Evolutionary conservation across 2,888 invertebrate species (phyloP).

Genomic region (Catocala nupta): DNA sequence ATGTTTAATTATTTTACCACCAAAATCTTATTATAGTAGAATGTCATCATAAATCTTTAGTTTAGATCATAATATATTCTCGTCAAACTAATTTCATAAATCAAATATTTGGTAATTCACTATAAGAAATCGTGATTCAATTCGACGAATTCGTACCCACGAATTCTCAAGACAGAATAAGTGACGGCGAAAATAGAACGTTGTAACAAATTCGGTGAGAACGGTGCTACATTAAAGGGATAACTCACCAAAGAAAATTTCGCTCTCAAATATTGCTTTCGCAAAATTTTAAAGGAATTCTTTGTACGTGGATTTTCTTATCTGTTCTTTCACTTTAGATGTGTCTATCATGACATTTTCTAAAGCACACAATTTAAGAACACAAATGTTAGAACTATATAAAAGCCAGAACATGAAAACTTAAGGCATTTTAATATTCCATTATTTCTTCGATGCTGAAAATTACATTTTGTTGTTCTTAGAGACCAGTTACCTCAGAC

Average conservation of each 20-base stretch:
- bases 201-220: constrained; percentile 60
- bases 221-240: constrained; percentile 60
- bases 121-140: constrained; percentile 46
- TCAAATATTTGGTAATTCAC: constrained; percentile 30
- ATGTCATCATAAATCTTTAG: background rate
- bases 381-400: too few relatives aligned
- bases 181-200: constrained; percentile 56
- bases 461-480: constrained; percentile 6
- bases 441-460: constrained; percentile 4
- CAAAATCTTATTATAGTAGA: constrained; percentile 10
- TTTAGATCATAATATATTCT: constrained; percentile 6
- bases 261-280: constrained; percentile 63
- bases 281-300: constrained; percentile 58
- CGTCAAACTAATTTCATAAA: constrained; percentile 23
- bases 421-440: constrained; percentile 4
- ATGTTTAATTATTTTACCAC: constrained; percentile 19
- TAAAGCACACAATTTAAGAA: background rate
- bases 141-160: constrained; percentile 53
- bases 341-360: constrained; percentile 37
- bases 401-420: background rate
- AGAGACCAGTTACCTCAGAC: constrained; percentile 5
- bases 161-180: constrained; percentile 54
- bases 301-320: constrained; percentile 54
- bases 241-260: constrained; percentile 60
- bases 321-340: constrained; percentile 34